Percentiles rank a stretch among this genome's conserved stretches.
These are phyloP conservation scores for human DNA, from an alignment of 2,113 vertebrate genomes.

Conservation along the genomic window DNA sequence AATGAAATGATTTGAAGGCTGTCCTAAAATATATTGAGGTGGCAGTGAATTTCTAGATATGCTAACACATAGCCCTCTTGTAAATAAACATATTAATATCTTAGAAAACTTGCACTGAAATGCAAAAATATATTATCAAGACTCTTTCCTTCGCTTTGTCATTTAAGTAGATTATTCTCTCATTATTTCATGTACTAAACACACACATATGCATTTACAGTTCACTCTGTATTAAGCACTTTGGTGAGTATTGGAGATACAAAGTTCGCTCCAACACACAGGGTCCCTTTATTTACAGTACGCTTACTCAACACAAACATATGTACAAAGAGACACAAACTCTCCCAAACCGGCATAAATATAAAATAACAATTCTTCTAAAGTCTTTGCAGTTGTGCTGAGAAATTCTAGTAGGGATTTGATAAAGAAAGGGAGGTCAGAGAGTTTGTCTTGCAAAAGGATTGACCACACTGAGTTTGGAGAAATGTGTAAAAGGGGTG, in stretches of 20 bases:
- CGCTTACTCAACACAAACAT: neutral
- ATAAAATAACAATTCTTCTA: neutral
- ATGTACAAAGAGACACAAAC: fast-evolving
- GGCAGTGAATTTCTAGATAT: neutral
- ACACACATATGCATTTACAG: neutral
- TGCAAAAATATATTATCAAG: neutral
- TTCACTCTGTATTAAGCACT: neutral
- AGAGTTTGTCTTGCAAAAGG: neutral
- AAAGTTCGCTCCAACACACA: neutral
- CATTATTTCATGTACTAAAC: neutral
- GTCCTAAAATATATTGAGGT: neutral
- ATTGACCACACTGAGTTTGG: neutral
- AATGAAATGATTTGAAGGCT: neutral
- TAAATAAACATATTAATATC: neutral
- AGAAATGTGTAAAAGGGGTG: neutral
- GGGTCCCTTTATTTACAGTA: neutral
- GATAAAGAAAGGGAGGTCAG: neutral
- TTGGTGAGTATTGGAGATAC: too few species aligned
- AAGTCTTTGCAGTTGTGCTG: neutral
- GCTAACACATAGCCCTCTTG: neutral
- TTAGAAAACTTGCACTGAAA: neutral
- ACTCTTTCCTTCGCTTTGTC: neutral
- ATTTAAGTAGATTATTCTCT: neutral
- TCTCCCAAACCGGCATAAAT: neutral
- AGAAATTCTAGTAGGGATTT: neutral